These are phyloP conservation scores for Rhingia campestris DNA, from an alignment of 2,888 invertebrate species.

Conservation along the genomic window DNA sequence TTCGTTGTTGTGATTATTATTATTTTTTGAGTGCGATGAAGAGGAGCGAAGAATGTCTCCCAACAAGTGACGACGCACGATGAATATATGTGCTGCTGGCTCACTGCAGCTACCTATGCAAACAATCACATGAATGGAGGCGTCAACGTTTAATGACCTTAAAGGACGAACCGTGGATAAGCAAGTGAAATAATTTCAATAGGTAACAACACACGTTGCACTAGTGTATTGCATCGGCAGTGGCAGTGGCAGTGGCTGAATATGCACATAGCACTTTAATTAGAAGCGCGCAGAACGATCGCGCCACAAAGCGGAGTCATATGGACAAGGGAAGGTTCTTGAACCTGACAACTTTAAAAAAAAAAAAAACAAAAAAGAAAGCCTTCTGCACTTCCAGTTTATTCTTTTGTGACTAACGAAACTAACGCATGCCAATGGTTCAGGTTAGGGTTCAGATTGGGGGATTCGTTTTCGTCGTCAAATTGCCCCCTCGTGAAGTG, in stretches of 20 bases:
- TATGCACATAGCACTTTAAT: constrained; percentile 65
- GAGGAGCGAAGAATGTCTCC: constrained; percentile 71
- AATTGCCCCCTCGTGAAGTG: constrained; percentile 23
- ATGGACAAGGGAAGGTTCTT: constrained; percentile 45
- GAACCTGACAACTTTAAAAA: constrained; percentile 57
- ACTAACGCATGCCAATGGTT: constrained; percentile 52
- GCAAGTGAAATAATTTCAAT: constrained; percentile 73
- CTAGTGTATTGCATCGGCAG: not conserved
- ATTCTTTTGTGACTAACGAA: constrained; percentile 52
- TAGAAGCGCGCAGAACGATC: constrained; percentile 57
- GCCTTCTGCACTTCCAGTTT: not conserved
- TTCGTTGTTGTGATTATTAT: constrained; percentile 41
- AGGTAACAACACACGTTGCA: constrained; percentile 35
- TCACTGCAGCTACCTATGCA: constrained; percentile 58
- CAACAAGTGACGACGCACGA: constrained; percentile 64
- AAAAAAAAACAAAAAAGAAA: no score
- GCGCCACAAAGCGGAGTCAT: not conserved
- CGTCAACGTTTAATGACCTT: constrained; percentile 79
- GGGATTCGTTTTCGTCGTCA: constrained; percentile 30
- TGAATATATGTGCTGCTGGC: constrained; percentile 57
- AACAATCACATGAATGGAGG: constrained; percentile 72
- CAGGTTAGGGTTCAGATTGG: constrained; percentile 54
- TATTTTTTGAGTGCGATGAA: constrained; percentile 64
- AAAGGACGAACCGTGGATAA: constrained; percentile 78
- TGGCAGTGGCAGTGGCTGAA: constrained; percentile 33